Evolutionary conservation across 2,113 vertebrate species (phyloP).

Genomic region (Saimiri boliviensis): DNA sequence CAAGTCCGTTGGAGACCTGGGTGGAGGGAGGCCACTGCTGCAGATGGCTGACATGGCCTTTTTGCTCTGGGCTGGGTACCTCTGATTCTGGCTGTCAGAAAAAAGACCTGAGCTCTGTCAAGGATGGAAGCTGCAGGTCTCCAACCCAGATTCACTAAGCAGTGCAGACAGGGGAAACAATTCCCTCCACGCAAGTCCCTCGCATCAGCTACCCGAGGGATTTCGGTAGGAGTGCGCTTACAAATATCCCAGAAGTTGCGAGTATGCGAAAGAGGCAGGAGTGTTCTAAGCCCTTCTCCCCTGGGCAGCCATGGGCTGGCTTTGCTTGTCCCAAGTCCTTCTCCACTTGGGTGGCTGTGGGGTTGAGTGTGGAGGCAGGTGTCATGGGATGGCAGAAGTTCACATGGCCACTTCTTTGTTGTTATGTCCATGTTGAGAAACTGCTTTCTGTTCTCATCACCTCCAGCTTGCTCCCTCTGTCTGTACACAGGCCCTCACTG

Average conservation of each 20-base stretch:
- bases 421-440: fast-evolving
- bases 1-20: neutral
- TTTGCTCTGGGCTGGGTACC: neutral
- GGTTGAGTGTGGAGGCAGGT: fast-evolving
- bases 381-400: neutral
- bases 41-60: neutral
- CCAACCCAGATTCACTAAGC: neutral
- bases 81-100: neutral
- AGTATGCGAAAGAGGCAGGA: neutral
- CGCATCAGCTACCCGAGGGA: neutral
- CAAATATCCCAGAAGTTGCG: neutral
- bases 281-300: neutral
- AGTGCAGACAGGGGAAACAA: neutral
- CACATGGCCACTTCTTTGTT: neutral
- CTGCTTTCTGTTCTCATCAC: neutral
- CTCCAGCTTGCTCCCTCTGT: neutral
- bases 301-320: too few relatives aligned
- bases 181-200: neutral
- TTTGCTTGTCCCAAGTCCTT: neutral
- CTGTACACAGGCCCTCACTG: neutral
- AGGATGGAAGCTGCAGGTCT: neutral
- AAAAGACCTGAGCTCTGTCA: neutral
- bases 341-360: neutral
- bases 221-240: neutral
- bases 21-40: neutral